Base-by-base conservation (phyloP, 1,140 invertebrate genomes). In the Drosophila nigrodunni region DNA sequence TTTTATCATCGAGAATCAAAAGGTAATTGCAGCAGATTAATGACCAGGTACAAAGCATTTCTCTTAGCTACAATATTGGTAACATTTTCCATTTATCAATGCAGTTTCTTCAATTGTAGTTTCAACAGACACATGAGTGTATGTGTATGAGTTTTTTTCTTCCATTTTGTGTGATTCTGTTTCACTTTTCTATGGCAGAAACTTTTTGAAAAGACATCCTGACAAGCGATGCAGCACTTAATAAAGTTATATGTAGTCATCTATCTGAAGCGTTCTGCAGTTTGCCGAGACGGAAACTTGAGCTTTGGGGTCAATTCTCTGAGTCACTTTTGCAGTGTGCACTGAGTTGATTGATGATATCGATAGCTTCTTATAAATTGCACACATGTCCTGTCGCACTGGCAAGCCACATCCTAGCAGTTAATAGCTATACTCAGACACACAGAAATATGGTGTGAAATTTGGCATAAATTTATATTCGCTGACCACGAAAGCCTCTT, bases 361-460 rank as follows among this genome's bases (percentile, higher is more conserved):
- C 85, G 90, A 91, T 91, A 83, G 83, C 77, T 91, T 91, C 65
- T 83, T 83, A 80, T 80, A 91, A 83, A 89, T 77, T 80, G 80
- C 82, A 69, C 61, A 66, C 18, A 70, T 62, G 49, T 65, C 72
- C 81, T 43, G 41, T 43, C 46, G 46, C 62, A 67, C 77, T 55
- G 64, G 41, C 59, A 13, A 21, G 47, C n/a, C 52, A 69, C 60
- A 75, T 69, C 62, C 61, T 54, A 35, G 7, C 39, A 73, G 61
- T 65, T 49, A 15, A 46, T 65, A 46, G 54, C 6, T 49, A 57
- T 49, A 64, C 47, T 21, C 35, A 18, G 18, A 35, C 43, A 46
- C 13, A 15, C 2, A 54, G 8, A 11, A 54, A 47, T 43, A 52
- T 34, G n/a, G 9, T 25, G 35, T 65, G 11, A 11, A 54, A 47